A percentile compares a stretch with the other conserved stretches of the same genome.
These are phyloP conservation scores for Melanotaenia duboulayi DNA, from an alignment of 2,113 vertebrate species.

Conservation along the genomic window DNA sequence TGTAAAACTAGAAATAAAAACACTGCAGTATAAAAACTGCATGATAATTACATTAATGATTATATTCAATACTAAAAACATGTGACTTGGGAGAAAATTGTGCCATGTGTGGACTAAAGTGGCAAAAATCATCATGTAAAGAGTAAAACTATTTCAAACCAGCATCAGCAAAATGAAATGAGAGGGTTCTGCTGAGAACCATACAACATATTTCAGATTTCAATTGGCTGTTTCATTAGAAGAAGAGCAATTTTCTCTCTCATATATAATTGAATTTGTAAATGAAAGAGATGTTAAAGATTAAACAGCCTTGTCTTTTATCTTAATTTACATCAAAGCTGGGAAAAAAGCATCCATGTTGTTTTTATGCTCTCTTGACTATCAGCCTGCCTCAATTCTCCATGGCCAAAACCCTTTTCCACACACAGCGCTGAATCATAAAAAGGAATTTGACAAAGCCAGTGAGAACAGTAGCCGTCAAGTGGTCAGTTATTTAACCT, in stretches of 20 bases:
- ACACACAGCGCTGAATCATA: background rate
- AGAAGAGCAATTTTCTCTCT: background rate
- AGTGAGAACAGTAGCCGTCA: constrained; percentile 27
- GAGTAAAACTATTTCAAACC: background rate
- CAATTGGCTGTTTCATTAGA: background rate
- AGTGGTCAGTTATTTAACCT: constrained; percentile 54
- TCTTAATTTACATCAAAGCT: constrained; percentile 22
- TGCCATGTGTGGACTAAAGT: background rate
- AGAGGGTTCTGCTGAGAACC: background rate
- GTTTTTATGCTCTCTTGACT: background rate
- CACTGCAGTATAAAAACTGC: no score
- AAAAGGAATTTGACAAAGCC: constrained; percentile 8
- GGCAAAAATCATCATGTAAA: background rate
- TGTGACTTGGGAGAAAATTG: background rate
- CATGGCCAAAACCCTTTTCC: background rate
- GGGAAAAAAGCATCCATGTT: background rate
- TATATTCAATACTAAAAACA: no score
- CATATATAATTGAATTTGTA: background rate
- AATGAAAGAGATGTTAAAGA: constrained; percentile 5
- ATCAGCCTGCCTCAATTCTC: background rate
- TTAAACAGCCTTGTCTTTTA: constrained; percentile 20
- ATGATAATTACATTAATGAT: no score
- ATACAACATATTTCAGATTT: background rate
- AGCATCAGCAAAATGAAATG: background rate
- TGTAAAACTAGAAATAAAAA: no score